Evolutionary conservation across 2,797 vertebrate genomes (phyloP), one percentile per base, ranked within the genome.

Genomic region (Margarornis squamiger): DNA sequence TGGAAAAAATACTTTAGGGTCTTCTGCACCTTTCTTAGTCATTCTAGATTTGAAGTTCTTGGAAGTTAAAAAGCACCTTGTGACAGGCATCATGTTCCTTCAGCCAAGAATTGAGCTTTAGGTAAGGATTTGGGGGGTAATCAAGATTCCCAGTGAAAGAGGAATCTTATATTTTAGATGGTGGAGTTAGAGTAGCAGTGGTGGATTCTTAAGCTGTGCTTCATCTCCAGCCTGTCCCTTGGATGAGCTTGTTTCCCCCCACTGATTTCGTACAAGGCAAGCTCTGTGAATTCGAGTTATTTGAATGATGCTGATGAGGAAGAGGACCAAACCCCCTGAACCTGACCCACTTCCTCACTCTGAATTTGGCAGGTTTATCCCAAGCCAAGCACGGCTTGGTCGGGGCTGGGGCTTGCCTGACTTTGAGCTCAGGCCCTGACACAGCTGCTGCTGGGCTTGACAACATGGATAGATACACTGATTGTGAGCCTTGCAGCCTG

Each of bases 401-500:
- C 58, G 3, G 92, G 70, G 73, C 39, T 86, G 86, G 87, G 9
- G 1, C 41, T 54, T 1, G 1, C 43, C 45, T 91, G 90, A 36
- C 93, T 94, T 90, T 90, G 93, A 93, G 75, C 57, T 6, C 36
- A 19, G 93, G n/a, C 45, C 6, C 73, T 78, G 93, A 9, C 84
- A 61, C 86, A 92, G 38, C 70, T 94, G 73, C 72, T 93, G 80
- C 86, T 93, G 88, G 45, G 4, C 77, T 58, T 82, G 91, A 55
- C 84, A 67, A 46, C 94, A 76, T 89, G 87, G 55, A 76, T 41
- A 93, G 92, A 95, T 94, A 92, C 92, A 92, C 75, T 87, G 94
- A 94, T 95, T 96, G 93, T 95, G 95, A 94, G 85, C 92, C 91
- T 96, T 94, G 90, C 52, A 59, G 74, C 2, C 1, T 57, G 5